Evolutionary conservation across 1,140 invertebrate species (phyloP), one percentile per base, ranked within the genome.

Genomic region (Nebria ingens): DNA sequence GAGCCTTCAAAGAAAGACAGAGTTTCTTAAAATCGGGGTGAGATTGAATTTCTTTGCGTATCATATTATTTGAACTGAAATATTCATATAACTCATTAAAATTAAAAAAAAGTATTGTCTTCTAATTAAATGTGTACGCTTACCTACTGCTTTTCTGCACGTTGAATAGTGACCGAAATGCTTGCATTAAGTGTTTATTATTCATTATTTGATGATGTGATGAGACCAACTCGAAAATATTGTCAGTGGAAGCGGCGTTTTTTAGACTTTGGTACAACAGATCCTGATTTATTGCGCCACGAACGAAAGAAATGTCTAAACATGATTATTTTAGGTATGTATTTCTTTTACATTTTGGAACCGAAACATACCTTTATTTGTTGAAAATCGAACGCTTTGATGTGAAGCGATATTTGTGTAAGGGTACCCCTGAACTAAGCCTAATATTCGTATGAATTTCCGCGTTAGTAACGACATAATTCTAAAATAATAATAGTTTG

Each of bases 1-100:
- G 65, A 56, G 68, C 73, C 55, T 78, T 77, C 42, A 85, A 50
- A n/a, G 64, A 56, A 22, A 67, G 61, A 56, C 75, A 79, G 2
- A 80, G 54, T n/a, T 67, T 60, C 40, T 65, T 58, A 65, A 81
- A 79, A 59, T 71, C 67, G 45, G 64, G 63, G 61, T 71, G 60
- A 11, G 56, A 55, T 38, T 67, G 22, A n/a, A 72, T 61, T 52
- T 68, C 51, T 38, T 59, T 52, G 3, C 61, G 62, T n/a, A n/a
- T n/a, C 9, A 62, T 58, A 22, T 66, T 15, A n/a, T 61, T 54
- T 11, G 63, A 61, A 19, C 67, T 68, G 42, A 21, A 67, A 49
- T 34, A 34, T 34, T 34, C n/a, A 34, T 34, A n/a, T 34, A 34
- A 9, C 6, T 34, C 25, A 9, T 34, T n/a, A 34, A 34, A 9